phyloP scores from a whole-genome alignment of 2,113 vertebrate genomes.

The Leptobrachium leishanense region DNA sequence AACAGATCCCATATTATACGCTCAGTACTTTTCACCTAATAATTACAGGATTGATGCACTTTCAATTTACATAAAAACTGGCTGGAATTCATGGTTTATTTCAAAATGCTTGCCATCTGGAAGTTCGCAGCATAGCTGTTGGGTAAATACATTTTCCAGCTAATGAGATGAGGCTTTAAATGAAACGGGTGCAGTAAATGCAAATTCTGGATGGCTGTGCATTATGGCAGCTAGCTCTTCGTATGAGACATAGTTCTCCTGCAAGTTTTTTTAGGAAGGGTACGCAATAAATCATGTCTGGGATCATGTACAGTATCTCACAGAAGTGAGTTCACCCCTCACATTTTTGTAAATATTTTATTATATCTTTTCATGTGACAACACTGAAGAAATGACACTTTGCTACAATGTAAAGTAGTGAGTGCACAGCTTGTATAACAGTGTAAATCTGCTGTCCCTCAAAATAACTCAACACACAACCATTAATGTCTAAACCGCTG shows the following conservation, averaged over 20 bases:
- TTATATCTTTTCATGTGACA: too few relatives aligned
- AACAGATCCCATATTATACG: constrained; percentile 33
- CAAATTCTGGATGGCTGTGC: background rate
- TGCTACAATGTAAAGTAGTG: too few relatives aligned
- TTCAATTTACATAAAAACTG: constrained; percentile 41
- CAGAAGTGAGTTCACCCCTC: too few relatives aligned
- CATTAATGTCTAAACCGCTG: too few relatives aligned
- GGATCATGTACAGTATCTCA: too few relatives aligned
- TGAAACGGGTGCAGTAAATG: background rate
- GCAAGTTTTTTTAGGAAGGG: background rate
- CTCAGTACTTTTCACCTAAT: constrained; percentile 37
- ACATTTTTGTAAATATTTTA: too few relatives aligned
- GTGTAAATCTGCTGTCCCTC: too few relatives aligned
- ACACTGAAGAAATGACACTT: too few relatives aligned
- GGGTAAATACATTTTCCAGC: constrained; percentile 6
- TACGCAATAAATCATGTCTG: too few relatives aligned
- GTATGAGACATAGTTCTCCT: background rate
- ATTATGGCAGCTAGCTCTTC: background rate
- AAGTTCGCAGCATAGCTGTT: constrained; percentile 18
- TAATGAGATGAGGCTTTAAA: constrained; percentile 19
- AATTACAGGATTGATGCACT: constrained; percentile 31
- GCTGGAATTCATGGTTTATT: constrained; percentile 25
- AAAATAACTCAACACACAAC: too few relatives aligned
- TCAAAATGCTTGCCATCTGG: constrained; percentile 9
- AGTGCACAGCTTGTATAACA: too few relatives aligned